Conservation (phyloP, 2,113 vertebrate species). For the Oceanites oceanicus region DNA sequence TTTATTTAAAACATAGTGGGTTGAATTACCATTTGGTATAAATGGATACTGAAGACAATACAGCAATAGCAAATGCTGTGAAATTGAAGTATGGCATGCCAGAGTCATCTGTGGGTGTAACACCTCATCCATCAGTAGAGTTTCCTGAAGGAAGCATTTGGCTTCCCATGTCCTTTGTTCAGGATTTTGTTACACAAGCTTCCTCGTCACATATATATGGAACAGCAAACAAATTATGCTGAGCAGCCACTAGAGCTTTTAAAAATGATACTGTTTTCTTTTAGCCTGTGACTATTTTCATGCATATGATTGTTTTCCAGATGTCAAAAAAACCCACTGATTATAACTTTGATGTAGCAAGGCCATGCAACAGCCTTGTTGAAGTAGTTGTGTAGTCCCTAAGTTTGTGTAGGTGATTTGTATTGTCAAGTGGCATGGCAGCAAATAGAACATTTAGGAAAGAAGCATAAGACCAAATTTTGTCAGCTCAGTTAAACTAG, state of each 20-base stretch:
- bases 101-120: background rate
- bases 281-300: background rate
- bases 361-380: background rate
- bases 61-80: background rate
- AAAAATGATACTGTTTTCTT: background rate
- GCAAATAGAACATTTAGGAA: background rate
- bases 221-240: background rate
- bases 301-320: background rate
- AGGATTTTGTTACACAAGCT: background rate
- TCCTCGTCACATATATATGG: background rate
- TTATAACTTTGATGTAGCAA: background rate
- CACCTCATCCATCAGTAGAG: background rate
- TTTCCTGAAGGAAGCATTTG: slow-evolving; percentile 15
- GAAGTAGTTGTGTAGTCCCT: background rate
- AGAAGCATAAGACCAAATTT: background rate
- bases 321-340: background rate
- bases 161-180: background rate
- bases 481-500: background rate
- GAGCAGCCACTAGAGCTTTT: background rate
- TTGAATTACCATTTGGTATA: background rate
- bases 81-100: background rate
- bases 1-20: background rate
- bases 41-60: background rate
- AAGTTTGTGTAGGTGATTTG: background rate
- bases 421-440: background rate